Evolutionary conservation across 2,888 invertebrate species (phyloP), one percentile per base, ranked within the genome.

Genomic region (Andrena marginata): DNA sequence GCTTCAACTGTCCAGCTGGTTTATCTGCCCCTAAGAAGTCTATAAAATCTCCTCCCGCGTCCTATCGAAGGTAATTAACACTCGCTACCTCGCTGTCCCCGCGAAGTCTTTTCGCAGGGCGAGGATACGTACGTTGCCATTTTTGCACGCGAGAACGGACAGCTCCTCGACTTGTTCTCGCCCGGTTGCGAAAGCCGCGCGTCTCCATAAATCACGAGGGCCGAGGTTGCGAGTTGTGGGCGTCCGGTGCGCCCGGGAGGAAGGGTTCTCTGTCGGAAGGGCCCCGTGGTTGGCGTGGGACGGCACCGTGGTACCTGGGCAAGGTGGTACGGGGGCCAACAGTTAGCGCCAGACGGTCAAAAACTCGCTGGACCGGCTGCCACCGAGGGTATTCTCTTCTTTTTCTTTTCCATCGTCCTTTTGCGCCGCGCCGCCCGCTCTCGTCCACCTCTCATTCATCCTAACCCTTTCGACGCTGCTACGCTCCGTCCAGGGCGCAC

Each of bases 281-380:
- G 70, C 51, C 54, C 70, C 64, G 69, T 51, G 82, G 82, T 82
- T 72, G 82, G 90, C 85, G 89, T 89, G 90, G 90, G 86, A 89
- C 80, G 87, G 88, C 59, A 81, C 85, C 74, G 75, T 64, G 68
- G 83, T 87, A 86, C 76, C 85, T 79, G 87, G 42, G 77, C 80
- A 83, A 85, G 84, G 82, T 89, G 87, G 88, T 86, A 87, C 85
- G 87, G 85, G 86, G 89, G 70, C 88, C 83, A 84, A 89, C 90
- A 89, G 92, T 91, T 91, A 92, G 91, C 91, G 91, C 89, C 92
- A 92, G 92, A 92, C 92, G 91, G 91, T 92, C 92, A 91, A 92
- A 92, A 92, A 92, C 92, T 92, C 85, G 90, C 92, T 90, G 91
- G 89, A 92, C 92, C 92, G 92, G 92, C 91, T 92, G 85, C 88